Percentiles rank a stretch among this genome's conserved stretches.
Conservation (phyloP, 1,140 invertebrate genomes). For the Rhynchophorus ferrugineus region DNA sequence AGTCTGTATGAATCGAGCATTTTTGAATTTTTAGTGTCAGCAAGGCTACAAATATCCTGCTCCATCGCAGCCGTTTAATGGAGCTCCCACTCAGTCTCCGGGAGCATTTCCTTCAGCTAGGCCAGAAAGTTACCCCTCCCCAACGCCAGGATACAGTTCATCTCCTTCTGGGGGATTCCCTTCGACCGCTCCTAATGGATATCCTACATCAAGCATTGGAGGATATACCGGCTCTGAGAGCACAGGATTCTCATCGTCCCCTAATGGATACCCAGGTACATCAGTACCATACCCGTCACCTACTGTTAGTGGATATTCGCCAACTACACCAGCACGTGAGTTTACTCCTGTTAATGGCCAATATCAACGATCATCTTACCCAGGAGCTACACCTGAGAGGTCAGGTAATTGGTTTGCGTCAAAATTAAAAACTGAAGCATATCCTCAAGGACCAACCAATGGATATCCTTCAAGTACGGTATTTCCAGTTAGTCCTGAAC, state of each 20-base stretch:
- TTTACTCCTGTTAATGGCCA: background rate
- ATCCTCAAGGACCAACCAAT: background rate
- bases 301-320: background rate
- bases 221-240: slow-evolving; percentile 12
- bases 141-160: background rate
- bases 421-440: too few species aligned
- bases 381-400: too few species aligned
- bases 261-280: slow-evolving; percentile 33
- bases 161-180: background rate
- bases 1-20: too few species aligned
- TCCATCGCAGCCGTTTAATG: slow-evolving; percentile 44
- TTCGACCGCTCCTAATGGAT: slow-evolving; percentile 4
- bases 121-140: background rate
- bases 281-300: slow-evolving; percentile 11
- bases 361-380: too few species aligned
- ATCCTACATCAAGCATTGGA: slow-evolving; percentile 8
- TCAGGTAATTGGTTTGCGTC: too few species aligned
- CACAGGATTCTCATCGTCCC: too few species aligned
- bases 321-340: background rate
- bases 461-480: too few species aligned
- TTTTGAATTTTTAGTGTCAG: slow-evolving; percentile 30
- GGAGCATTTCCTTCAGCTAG: slow-evolving; percentile 3
- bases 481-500: slow-evolving; percentile 1
- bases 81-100: slow-evolving; percentile 8
- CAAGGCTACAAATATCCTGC: slow-evolving; percentile 51